phyloP scores from a whole-genome alignment of 2,113 vertebrate species.

The Sphaerodactylus townsendi region DNA sequence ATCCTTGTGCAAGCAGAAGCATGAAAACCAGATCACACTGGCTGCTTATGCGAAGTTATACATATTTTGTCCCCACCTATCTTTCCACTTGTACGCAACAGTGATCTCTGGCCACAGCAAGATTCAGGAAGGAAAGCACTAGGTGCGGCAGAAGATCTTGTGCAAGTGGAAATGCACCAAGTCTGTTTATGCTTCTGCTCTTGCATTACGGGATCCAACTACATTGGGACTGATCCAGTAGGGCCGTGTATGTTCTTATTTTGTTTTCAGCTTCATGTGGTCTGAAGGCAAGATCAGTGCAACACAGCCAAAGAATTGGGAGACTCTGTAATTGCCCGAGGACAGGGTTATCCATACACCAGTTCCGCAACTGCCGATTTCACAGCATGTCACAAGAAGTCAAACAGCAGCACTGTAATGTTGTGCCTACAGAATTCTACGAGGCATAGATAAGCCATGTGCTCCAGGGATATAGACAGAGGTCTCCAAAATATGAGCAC shows the following conservation, averaged over 20 bases:
- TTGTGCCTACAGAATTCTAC: not conserved
- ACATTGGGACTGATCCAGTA: not conserved
- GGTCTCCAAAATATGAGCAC: not conserved
- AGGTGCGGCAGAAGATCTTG: too few relatives aligned
- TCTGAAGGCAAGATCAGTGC: not conserved
- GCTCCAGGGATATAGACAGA: slow-evolving; percentile 19
- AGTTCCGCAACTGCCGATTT: too few relatives aligned
- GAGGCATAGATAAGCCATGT: not conserved
- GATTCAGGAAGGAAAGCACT: too few relatives aligned
- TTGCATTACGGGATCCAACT: not conserved
- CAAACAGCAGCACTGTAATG: not conserved
- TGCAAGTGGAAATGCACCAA: too few relatives aligned
- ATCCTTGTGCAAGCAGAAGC: too few relatives aligned
- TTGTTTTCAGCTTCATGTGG: slow-evolving; percentile 2
- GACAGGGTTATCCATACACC: not conserved
- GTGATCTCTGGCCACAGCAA: too few relatives aligned
- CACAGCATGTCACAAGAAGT: not conserved
- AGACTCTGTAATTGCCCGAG: not conserved
- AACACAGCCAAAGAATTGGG: not conserved
- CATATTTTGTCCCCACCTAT: too few relatives aligned
- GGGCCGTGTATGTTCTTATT: slow-evolving; percentile 11
- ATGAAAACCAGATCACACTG: too few relatives aligned
- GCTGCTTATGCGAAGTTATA: too few relatives aligned
- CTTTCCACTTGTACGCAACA: too few relatives aligned
- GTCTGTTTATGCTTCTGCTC: too few relatives aligned